These are phyloP conservation scores for Meta bourneti DNA, from an alignment of 2,888 invertebrate genomes.

Conservation along the genomic window DNA sequence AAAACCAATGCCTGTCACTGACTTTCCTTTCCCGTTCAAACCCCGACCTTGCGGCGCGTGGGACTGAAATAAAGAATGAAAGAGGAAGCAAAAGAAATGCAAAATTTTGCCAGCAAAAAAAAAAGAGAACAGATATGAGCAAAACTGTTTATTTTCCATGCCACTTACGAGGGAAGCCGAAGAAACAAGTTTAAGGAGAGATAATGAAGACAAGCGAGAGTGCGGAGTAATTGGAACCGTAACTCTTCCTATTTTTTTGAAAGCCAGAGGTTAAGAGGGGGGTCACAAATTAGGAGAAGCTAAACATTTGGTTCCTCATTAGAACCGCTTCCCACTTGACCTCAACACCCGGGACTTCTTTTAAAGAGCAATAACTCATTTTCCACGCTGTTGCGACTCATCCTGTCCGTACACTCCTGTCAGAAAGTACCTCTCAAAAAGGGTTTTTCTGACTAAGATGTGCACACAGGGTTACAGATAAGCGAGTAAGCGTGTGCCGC, in stretches of 20 bases:
- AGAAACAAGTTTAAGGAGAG: slow-evolving; percentile 27
- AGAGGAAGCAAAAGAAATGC: background rate
- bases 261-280: slow-evolving; percentile 5
- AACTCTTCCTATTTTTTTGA: slow-evolving; percentile 32
- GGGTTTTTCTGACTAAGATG: too few species aligned
- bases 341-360: slow-evolving; percentile 5
- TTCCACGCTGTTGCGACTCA: background rate
- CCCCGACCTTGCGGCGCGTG: background rate
- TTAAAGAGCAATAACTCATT: slow-evolving; percentile 49
- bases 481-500: too few species aligned
- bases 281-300: slow-evolving; percentile 60
- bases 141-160: slow-evolving; percentile 43
- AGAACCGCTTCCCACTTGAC: slow-evolving; percentile 59
- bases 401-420: background rate
- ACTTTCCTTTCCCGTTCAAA: background rate
- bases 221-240: slow-evolving; percentile 54
- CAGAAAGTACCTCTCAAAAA: too few species aligned
- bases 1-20: too few species aligned
- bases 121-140: background rate
- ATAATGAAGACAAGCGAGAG: slow-evolving; percentile 32
- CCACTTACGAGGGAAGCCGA: slow-evolving; percentile 9
- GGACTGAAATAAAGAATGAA: background rate
- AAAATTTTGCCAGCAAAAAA: background rate
- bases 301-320: slow-evolving; percentile 66
- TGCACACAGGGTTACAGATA: too few species aligned